Base-by-base conservation (phyloP, 2,888 invertebrate genomes). In the Therioaphis trifolii region DNA sequence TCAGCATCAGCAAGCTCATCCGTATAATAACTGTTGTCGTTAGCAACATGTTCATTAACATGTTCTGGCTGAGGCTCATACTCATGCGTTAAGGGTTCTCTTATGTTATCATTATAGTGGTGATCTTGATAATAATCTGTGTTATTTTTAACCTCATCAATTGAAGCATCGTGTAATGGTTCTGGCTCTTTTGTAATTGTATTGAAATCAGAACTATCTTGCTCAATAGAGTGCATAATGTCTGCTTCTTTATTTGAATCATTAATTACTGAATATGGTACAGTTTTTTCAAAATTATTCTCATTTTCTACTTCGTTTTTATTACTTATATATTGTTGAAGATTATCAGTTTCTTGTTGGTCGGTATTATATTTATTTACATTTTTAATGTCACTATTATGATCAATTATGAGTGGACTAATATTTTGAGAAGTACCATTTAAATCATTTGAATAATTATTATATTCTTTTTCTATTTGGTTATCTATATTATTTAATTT, bases 121-220 rank as follows among this genome's bases (percentile, higher is more conserved):
- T 58, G 43, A 18, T 43, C 58, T 58, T 76, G 75, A 2, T 61
- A 76, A 61, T 76, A 43, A 46, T 61, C 15, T n/a, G 11, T 46
- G 11, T 18, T 12, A 18, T 24, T 40, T 3, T 5, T 61, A 3
- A n/a, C 11, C 0, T 27, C 43, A 11, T 46, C 24, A 27, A 21
- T 74, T 11, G 9, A 29, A 58, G 43, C 27, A 14, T 46, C 61
- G n/a, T 43, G 58, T 11, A 12, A 24, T 27, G 43, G 15, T n/a
- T 61, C 24, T 43, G 18, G 58, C n/a, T 61, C 43, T 14, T 27
- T n/a, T 35, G 58, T 2, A 27, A 24, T 75, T 43, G 18, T 43
- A 27, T 40, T 61, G 18, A 43, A 76, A 12, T 76, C 76, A n/a
- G 27, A 27, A 46, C 14, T 76, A 21, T 63, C 63, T 29, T 14